Conservation (phyloP, 1,140 invertebrate genomes). For the Chelonus insularis region DNA sequence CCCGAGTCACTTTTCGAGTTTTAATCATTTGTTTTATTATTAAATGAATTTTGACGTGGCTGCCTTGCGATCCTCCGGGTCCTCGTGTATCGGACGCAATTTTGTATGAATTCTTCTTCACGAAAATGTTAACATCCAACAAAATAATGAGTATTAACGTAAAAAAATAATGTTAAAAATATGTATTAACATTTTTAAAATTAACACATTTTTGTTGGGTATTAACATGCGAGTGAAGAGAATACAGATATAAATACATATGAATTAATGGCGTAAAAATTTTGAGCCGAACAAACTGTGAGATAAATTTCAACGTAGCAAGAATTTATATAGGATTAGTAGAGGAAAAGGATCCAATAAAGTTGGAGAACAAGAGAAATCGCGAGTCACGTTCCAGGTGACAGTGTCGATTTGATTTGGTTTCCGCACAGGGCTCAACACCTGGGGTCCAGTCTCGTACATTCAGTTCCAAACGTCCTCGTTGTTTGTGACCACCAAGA, state of each 20-base stretch:
- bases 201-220: too few relatives aligned
- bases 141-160: too few relatives aligned
- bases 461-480: conserved; percentile 52
- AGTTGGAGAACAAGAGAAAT: conserved; percentile 29
- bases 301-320: background rate
- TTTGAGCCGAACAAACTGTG: background rate
- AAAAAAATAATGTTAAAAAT: too few relatives aligned
- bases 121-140: conserved; percentile 15
- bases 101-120: conserved; percentile 10
- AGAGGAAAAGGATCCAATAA: background rate
- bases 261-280: background rate
- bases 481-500: background rate
- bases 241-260: too few relatives aligned
- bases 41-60: conserved; percentile 7
- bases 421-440: conserved; percentile 63
- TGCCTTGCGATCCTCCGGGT: conserved; percentile 23
- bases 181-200: too few relatives aligned
- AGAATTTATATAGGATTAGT: background rate
- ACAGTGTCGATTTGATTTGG: conserved; percentile 62
- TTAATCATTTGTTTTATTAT: conserved; percentile 14
- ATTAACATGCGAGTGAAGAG: too few relatives aligned
- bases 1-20: conserved; percentile 26
- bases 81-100: conserved; percentile 18
- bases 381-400: conserved; percentile 61
- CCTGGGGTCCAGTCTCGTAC: conserved; percentile 60